phyloP scores from a whole-genome alignment of 2,113 vertebrate genomes.

The Sialia sialis region DNA sequence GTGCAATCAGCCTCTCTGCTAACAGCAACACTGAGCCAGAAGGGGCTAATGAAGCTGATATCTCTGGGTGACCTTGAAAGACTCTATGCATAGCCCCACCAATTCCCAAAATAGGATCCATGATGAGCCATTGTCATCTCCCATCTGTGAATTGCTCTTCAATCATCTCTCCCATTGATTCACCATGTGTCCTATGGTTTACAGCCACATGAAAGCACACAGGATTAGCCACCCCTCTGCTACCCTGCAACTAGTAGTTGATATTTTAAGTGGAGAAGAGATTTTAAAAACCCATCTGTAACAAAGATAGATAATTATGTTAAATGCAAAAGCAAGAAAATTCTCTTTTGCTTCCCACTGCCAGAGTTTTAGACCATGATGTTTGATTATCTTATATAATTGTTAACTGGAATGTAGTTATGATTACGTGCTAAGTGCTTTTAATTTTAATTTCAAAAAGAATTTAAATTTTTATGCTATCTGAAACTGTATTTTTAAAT shows the following conservation, averaged over 20 bases:
- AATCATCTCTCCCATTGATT: conserved; percentile 59
- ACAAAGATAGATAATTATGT: not conserved
- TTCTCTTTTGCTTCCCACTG: not conserved
- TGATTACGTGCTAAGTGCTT: conserved; percentile 1
- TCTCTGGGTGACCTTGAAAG: conserved; percentile 39
- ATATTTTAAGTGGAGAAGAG: not conserved
- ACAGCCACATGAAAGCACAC: not conserved
- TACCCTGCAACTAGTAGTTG: conserved; percentile 4
- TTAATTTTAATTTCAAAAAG: conserved; percentile 29
- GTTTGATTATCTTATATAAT: not conserved
- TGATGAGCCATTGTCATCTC: conserved; percentile 49
- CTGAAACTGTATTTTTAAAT: not conserved
- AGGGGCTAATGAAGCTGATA: conserved; percentile 38
- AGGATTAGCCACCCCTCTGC: not conserved
- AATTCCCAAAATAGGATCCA: conserved; percentile 34
- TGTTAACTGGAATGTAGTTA: conserved; percentile 23
- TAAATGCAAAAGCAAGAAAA: conserved; percentile 10
- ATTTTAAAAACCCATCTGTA: conserved; percentile 17
- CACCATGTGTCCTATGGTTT: conserved; percentile 42
- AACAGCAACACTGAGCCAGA: not conserved
- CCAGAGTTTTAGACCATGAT: not conserved
- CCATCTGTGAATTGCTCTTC: conserved; percentile 31
- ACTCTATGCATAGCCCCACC: not conserved
- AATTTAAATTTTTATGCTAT: not conserved
- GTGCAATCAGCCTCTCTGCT: conserved; percentile 15